phyloP scores from a whole-genome alignment of 2,888 invertebrate genomes.

The Leptinotarsa peninsularis region DNA sequence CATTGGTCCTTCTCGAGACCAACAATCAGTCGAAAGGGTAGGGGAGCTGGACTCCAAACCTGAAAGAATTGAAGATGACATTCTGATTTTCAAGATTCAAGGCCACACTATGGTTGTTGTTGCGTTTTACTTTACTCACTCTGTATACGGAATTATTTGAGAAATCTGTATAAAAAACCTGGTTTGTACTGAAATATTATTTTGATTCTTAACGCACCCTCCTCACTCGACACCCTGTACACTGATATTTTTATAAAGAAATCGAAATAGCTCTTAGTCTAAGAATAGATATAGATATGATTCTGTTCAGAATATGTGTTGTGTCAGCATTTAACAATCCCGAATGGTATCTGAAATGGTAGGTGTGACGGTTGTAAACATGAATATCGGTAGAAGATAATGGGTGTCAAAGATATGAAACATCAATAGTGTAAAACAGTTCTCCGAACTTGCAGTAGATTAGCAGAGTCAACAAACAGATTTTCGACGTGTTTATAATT shows the following conservation, averaged over 20 bases:
- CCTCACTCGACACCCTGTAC: not conserved
- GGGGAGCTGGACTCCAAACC: too few species aligned
- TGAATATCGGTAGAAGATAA: conserved; percentile 3
- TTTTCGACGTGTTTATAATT: not conserved
- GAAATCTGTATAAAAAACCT: too few species aligned
- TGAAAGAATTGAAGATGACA: too few species aligned
- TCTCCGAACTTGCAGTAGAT: not conserved
- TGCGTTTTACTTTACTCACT: too few species aligned
- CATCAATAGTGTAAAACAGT: conserved; percentile 2
- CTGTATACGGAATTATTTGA: too few species aligned
- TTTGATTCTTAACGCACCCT: not conserved
- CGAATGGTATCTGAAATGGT: conserved; percentile 1
- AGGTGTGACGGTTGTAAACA: conserved; percentile 4
- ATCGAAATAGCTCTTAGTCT: conserved; percentile 15
- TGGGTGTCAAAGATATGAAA: conserved; percentile 15
- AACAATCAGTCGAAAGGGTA: too few species aligned
- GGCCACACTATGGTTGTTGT: too few species aligned
- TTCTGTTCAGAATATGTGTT: conserved; percentile 6
- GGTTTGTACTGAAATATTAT: not conserved
- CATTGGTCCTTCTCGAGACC: too few species aligned
- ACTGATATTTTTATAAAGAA: not conserved
- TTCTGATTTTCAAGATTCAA: too few species aligned
- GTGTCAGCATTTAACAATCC: not conserved
- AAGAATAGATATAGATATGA: conserved; percentile 14
- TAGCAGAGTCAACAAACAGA: conserved; percentile 3